Base-by-base conservation (phyloP, 2,113 vertebrate genomes). In the Thunnus thynnus region DNA sequence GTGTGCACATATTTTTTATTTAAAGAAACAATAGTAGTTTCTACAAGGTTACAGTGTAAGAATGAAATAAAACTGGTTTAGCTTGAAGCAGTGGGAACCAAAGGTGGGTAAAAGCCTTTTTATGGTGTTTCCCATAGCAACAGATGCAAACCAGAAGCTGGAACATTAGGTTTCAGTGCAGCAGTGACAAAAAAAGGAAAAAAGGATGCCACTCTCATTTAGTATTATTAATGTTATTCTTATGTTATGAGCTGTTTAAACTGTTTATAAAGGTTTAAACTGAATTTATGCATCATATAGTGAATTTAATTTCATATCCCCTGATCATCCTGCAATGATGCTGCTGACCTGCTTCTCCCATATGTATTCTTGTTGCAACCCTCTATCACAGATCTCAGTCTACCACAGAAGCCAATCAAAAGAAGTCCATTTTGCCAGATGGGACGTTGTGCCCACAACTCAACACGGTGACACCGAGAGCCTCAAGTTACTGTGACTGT, bases 91-190 rank as follows among this genome's bases (percentile, higher is more conserved):
- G 3, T 51, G 3, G 3, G 17, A 27, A 48, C 13, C 1, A 60
- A 44, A 44, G 44, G 13, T 22, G 2, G 27, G 30, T 32, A 13
- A 14, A 48, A 48, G 1, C 3, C 9, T 1, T 27, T 32, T 5
- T 17, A 16, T 60, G 20, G 12, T 2, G 66, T 72, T 74, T 72
- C 22, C 60, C 7, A 36, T 55, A 48, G 48, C 60, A 71, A 66
- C 47, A 54, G 18, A 25, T 22, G 46, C 30, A 50, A 44, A 27
- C n/a, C 17, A 66, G 16, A 41, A 27, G n/a, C 54, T 16, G 14
- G 14, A 25, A 12, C 12, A 66, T 13, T 13, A 14, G 44, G 16
- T 1, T 70, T 52, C 51, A 63, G 58, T 12, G 20, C 32, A 44
- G 27, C 20, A 17, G 16, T 20, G 9, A 46, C 27, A 30, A 30